Percentiles rank a stretch among this genome's conserved stretches.
Conservation (phyloP, 1,140 invertebrate species). For the Drosophila lowei region DNA sequence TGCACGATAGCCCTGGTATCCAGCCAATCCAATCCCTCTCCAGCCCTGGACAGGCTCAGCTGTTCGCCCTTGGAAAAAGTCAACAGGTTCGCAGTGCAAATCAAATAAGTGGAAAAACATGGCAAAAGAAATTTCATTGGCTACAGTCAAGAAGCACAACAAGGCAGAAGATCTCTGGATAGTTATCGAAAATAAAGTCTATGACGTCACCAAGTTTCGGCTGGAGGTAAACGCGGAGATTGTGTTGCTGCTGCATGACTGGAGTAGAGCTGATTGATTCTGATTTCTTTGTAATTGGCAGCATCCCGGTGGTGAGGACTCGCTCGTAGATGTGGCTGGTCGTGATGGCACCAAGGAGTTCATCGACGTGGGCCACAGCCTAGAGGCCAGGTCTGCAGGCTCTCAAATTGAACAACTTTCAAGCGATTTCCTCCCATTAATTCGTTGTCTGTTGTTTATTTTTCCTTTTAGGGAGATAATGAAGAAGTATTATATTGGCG, state of each 20-base stretch:
- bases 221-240: conserved; percentile 84
- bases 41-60: too few relatives aligned
- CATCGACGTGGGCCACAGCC: conserved; percentile 93
- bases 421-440: neutral
- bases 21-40: too few relatives aligned
- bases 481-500: conserved; percentile 93
- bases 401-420: conserved; percentile 2
- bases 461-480: conserved; percentile 88
- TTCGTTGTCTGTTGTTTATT: neutral
- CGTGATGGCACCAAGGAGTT: conserved; percentile 91
- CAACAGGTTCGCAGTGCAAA: too few relatives aligned
- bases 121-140: conserved; percentile 82
- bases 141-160: conserved; percentile 85
- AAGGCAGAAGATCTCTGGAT: conserved; percentile 85
- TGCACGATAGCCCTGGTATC: too few relatives aligned
- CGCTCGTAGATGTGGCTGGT: conserved; percentile 90
- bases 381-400: conserved; percentile 87
- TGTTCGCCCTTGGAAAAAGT: too few relatives aligned
- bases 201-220: conserved; percentile 87
- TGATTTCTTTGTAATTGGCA: conserved; percentile 46
- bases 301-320: conserved; percentile 95
- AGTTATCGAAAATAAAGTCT: conserved; percentile 87
- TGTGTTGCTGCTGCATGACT: neutral
- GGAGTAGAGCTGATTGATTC: neutral
- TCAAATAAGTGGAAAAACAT: conserved; percentile 24